phyloP scores from a whole-genome alignment of 2,888 invertebrate species.

The Drosophila neoperkinsi region DNA sequence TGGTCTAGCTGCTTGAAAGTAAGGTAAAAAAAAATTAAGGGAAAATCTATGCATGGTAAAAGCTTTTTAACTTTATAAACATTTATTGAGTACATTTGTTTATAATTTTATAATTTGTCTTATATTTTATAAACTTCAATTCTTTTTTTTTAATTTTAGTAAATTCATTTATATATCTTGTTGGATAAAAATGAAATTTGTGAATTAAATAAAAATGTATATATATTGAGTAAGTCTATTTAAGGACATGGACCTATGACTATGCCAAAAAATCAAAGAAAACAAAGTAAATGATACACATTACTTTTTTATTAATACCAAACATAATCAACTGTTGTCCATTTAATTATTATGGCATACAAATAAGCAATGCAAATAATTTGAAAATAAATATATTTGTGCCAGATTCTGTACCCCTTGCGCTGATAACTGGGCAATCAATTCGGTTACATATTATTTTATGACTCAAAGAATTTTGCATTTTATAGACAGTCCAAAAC shows the following conservation, averaged over 20 bases:
- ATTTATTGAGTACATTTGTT: neutral
- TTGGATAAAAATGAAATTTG: neutral
- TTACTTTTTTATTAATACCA: constrained; percentile 11
- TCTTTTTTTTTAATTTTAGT: neutral
- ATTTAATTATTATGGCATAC: neutral
- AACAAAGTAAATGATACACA: neutral
- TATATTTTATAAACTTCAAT: neutral
- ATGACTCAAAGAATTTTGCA: constrained; percentile 71
- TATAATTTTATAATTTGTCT: neutral
- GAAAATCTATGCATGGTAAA: neutral
- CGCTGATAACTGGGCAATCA: constrained; percentile 36
- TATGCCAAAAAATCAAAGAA: neutral
- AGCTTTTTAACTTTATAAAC: neutral
- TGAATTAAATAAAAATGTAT: neutral
- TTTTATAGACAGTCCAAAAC: constrained; percentile 38
- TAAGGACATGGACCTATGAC: neutral
- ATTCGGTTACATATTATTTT: constrained; percentile 48
- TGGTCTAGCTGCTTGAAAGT: neutral
- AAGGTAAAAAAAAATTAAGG: neutral
- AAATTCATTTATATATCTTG: neutral
- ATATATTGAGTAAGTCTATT: neutral
- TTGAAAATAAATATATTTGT: constrained; percentile 7
- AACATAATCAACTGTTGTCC: constrained; percentile 1
- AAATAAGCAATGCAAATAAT: constrained; percentile 44
- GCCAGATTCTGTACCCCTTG: neutral